A percentile compares a stretch with the other conserved stretches of the same genome.
Evolutionary conservation across 2,797 vertebrate species (phyloP).

Genomic region (Fringilla coelebs): DNA sequence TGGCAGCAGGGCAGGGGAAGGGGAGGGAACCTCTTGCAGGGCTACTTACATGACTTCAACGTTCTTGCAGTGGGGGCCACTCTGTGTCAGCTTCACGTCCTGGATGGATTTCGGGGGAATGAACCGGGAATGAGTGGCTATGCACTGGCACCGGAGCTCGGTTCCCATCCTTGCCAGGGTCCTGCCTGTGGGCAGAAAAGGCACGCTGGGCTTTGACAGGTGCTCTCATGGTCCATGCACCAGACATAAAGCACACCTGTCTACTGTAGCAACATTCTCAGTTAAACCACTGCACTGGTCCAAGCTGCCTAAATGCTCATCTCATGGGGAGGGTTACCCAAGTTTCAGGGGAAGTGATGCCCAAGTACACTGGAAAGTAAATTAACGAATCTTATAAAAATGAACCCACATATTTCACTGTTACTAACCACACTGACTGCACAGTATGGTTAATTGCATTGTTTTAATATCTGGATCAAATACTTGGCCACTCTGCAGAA

Average conservation of each 20-base stretch:
- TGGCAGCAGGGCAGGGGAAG: not conserved
- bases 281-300: not conserved
- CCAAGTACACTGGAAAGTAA: not conserved
- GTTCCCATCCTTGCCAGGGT: not conserved
- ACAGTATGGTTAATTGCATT: fast-evolving
- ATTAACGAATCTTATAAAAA: not conserved
- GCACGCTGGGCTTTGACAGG: not conserved
- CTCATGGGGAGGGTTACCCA: fast-evolving
- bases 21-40: not conserved
- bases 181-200: not conserved
- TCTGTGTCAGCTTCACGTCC: slow-evolving; percentile 71
- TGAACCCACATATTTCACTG: not conserved
- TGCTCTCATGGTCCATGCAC: fast-evolving
- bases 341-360: not conserved
- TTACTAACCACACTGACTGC: not conserved
- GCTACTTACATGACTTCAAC: slow-evolving; percentile 77
- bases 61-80: slow-evolving; percentile 71
- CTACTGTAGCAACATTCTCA: not conserved
- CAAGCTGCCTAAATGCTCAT: not conserved
- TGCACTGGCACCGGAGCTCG: slow-evolving; percentile 74
- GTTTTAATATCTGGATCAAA: not conserved
- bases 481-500: not conserved
- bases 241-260: not conserved
- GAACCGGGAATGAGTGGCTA: slow-evolving; percentile 34
- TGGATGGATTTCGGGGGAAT: slow-evolving; percentile 56